Conservation (phyloP, 92 coral and sea anemone genomes). For the Umimayanthus kanabou region DNA sequence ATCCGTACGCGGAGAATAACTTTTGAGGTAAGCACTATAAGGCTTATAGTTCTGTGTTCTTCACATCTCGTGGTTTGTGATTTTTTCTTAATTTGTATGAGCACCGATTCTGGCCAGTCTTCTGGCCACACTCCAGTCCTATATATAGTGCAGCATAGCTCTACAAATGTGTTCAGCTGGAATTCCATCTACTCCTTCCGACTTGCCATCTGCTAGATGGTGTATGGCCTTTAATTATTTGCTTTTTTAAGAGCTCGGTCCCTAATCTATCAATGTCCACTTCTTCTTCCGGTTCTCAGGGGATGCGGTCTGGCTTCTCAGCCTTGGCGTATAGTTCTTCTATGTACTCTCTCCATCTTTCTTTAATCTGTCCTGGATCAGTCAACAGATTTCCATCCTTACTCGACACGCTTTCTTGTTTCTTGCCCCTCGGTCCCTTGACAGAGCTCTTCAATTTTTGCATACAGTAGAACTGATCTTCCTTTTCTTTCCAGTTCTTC, state of each 20-base stretch:
- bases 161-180: slow-evolving; percentile 49
- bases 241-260: slow-evolving; percentile 6
- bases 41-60: slow-evolving; percentile 26
- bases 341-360: slow-evolving; percentile 25
- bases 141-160: slow-evolving; percentile 28
- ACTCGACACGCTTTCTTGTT: slow-evolving; percentile 34
- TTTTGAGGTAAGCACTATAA: slow-evolving; percentile 24
- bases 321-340: slow-evolving; percentile 44
- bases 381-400: slow-evolving; percentile 37
- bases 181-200: slow-evolving; percentile 47
- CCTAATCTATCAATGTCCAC: slow-evolving; percentile 31
- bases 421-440: slow-evolving; percentile 6
- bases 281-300: slow-evolving; percentile 34
- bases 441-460: slow-evolving; percentile 37
- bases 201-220: slow-evolving; percentile 37
- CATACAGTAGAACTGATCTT: slow-evolving; percentile 18
- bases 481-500: slow-evolving; percentile 45
- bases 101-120: slow-evolving; percentile 46
- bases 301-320: slow-evolving; percentile 41
- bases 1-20: slow-evolving; percentile 37
- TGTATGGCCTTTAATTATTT: slow-evolving; percentile 24
- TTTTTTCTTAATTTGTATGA: slow-evolving; percentile 1
- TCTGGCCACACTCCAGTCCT: slow-evolving; percentile 44
- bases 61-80: too few species aligned
- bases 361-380: slow-evolving; percentile 13